These are phyloP conservation scores for Thamnophis sirtalis DNA, from an alignment of 2,113 vertebrate species.

Conservation along the genomic window DNA sequence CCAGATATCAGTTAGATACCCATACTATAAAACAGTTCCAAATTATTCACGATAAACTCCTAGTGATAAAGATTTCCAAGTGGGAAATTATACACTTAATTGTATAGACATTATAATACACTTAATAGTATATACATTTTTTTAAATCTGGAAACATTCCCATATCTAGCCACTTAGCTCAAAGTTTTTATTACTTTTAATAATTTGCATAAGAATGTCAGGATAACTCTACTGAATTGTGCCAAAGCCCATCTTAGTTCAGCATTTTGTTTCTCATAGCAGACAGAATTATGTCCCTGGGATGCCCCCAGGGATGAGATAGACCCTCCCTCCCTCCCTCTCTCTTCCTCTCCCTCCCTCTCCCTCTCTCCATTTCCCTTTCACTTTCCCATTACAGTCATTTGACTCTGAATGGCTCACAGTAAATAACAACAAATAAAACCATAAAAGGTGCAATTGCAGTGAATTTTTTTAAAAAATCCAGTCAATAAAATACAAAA, in stretches of 20 bases:
- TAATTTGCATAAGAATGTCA: neutral
- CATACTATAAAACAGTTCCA: neutral
- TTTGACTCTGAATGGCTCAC: neutral
- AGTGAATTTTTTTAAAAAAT: neutral
- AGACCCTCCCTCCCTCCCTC: neutral
- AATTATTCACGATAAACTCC: neutral
- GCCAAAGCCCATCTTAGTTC: neutral
- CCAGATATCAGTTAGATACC: neutral
- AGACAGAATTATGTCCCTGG: neutral
- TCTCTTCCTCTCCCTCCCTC: neutral
- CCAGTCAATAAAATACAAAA: neutral
- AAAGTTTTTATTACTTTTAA: neutral
- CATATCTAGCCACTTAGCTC: neutral
- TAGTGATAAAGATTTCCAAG: neutral
- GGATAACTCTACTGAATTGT: neutral
- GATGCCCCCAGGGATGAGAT: neutral
- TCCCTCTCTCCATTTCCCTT: neutral
- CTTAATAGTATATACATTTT: neutral
- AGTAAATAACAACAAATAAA: neutral
- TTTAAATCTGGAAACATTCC: neutral
- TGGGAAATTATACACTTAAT: neutral
- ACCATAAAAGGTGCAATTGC: neutral
- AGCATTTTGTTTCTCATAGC: neutral
- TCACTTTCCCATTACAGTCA: neutral
- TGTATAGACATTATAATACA: neutral